phyloP scores from a whole-genome alignment of 2,888 invertebrate species.

The Phyto melanocephala region DNA sequence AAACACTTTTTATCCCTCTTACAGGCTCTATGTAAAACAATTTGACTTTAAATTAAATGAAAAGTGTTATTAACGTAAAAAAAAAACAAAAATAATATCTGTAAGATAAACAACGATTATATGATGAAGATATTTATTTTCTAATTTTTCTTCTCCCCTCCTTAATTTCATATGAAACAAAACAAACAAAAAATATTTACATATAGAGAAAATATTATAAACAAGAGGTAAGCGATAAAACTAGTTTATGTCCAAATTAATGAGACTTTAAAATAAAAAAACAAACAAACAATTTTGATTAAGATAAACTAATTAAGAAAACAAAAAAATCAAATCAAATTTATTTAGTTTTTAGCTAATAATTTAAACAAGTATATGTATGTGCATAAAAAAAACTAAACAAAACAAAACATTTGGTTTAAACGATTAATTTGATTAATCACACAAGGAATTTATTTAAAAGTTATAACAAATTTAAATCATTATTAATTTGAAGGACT shows the following conservation, averaged over 20 bases:
- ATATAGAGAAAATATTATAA: slow-evolving; percentile 29
- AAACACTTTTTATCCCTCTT: background rate
- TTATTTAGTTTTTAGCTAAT: slow-evolving; percentile 9
- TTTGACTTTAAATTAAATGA: background rate
- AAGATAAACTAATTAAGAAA: slow-evolving; percentile 17
- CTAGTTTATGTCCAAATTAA: slow-evolving; percentile 28
- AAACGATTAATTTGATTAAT: slow-evolving; percentile 36
- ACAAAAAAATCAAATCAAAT: slow-evolving; percentile 13
- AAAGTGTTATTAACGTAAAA: background rate
- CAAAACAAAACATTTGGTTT: background rate
- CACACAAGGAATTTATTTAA: background rate
- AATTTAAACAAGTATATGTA: background rate
- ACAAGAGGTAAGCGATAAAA: background rate
- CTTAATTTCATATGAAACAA: background rate
- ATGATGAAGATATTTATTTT: background rate
- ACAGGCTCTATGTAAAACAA: background rate
- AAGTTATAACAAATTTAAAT: background rate
- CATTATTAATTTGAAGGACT: background rate
- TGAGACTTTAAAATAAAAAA: slow-evolving; percentile 37
- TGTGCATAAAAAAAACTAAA: background rate
- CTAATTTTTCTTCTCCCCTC: background rate
- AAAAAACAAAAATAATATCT: background rate
- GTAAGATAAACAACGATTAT: slow-evolving; percentile 4
- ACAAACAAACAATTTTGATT: background rate
- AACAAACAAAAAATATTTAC: background rate